Percentiles rank a stretch among this genome's conserved stretches.
Conservation (phyloP, 2,888 invertebrate species). For the Cryptus armator region DNA sequence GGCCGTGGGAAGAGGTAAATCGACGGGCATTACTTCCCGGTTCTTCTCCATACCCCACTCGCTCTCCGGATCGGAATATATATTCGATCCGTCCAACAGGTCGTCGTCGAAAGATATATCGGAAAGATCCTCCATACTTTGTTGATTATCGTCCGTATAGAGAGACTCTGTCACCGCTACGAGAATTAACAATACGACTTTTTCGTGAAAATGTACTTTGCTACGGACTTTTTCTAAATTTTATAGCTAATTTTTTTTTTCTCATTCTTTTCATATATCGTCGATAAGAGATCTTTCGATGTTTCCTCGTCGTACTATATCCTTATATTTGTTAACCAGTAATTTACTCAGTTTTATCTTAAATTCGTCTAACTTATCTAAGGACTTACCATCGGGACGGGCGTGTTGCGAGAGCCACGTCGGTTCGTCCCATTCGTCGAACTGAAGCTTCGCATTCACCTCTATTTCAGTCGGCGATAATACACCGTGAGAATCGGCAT, state of each 20-base stretch:
- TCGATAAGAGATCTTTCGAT: neutral
- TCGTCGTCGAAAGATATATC: conserved; percentile 87
- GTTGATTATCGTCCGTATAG: conserved; percentile 75
- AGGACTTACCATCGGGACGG: conserved; percentile 76
- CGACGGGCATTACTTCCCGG: conserved; percentile 72
- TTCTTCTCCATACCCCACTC: conserved; percentile 87
- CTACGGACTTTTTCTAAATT: neutral
- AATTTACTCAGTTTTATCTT: conserved; percentile 2
- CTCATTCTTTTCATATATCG: neutral
- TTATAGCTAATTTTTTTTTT: neutral
- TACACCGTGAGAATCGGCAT: conserved; percentile 89
- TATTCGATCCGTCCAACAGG: conserved; percentile 86
- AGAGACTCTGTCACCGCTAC: conserved; percentile 75
- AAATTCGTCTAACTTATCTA: neutral
- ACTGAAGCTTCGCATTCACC: conserved; percentile 88
- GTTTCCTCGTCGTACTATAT: neutral
- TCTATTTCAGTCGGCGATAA: conserved; percentile 88
- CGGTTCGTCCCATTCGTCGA: conserved; percentile 88
- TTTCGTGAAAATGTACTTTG: conserved; percentile 36
- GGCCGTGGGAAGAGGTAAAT: conserved; percentile 66
- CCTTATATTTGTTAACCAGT: conserved; percentile 11
- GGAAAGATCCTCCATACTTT: conserved; percentile 84
- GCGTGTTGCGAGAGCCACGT: conserved; percentile 80
- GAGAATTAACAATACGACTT: conserved; percentile 38
- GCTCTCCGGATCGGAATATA: conserved; percentile 91